phyloP scores from a whole-genome alignment of 2,888 invertebrate species.

The Eupeodes luniger region DNA sequence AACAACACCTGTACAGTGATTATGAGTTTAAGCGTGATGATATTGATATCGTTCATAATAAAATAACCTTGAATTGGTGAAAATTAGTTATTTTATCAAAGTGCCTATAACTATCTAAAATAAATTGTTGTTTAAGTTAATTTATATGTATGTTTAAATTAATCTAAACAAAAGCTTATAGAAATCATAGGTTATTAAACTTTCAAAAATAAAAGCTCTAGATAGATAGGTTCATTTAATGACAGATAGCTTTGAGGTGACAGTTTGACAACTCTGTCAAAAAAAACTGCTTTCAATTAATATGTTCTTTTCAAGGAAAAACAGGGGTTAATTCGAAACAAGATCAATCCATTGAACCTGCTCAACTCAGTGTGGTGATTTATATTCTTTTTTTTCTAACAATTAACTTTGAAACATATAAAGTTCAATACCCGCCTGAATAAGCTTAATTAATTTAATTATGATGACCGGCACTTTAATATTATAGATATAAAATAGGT shows the following conservation, averaged over 20 bases:
- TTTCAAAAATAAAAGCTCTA: background rate
- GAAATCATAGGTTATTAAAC: background rate
- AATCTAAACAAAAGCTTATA: background rate
- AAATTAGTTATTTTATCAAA: background rate
- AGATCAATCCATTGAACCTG: background rate
- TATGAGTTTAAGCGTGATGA: background rate
- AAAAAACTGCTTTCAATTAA: too few relatives aligned
- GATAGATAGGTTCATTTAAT: background rate
- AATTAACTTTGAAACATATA: too few relatives aligned
- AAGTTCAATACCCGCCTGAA: background rate
- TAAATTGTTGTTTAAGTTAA: too few relatives aligned
- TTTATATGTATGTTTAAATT: too few relatives aligned
- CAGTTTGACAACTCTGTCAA: too few relatives aligned
- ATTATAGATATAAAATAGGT: background rate
- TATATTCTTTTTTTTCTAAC: background rate
- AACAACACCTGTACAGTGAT: background rate
- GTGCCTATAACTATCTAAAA: background rate
- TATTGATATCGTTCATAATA: background rate
- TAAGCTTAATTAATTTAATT: background rate
- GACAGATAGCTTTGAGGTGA: background rate
- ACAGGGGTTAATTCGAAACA: too few relatives aligned
- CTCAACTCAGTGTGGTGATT: background rate
- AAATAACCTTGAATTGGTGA: background rate
- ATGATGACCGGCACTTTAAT: background rate
- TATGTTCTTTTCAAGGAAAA: too few relatives aligned